Base-by-base conservation (phyloP, 2,888 invertebrate species). In the Notodonta dromedarius region DNA sequence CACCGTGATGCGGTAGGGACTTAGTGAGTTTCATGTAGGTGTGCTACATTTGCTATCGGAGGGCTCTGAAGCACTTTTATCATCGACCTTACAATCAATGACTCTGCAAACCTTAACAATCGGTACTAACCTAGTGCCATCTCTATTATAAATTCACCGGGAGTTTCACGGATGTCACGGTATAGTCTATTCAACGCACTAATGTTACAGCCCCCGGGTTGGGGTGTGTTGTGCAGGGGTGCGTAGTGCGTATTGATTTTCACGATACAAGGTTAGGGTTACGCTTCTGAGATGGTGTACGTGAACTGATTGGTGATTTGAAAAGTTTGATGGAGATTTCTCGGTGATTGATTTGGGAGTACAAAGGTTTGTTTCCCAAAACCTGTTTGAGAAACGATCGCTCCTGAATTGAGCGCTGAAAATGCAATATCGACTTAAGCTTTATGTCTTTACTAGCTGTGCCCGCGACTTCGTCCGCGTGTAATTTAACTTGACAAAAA, bases 241-340 rank as follows among this genome's bases (percentile, higher is more conserved):
- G 74, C 57, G 66, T 82, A 82, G 80, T 76, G 74, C 57, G 66
- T 82, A 82, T 82, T 74, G 82, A 82, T 82, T 77, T 73, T 64
- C 66, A 59, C 62, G 48, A 65, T 57, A 73, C 80, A 82, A 82
- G 82, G 81, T 82, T 82, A 82, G 82, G 80, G 81, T 79, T 82
- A 80, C 76, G 58, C 62, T 62, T 59, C 11, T 12, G 39, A 39
- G 9, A 39, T 35, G n/a, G 39, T 40, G 8, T n/a, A 54, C 54
- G 54, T 54, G 54, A 32, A 44, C 12, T 60, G 44, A 52, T 14
- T 60, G 35, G 7, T 24, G 24, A 14, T 9, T 16, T 48, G 14
- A 50, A 24, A 35, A 16, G 39, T 32, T 24, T 11, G 13, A n/a
- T 32, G 0, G 12, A 32, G 59, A 42, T 48, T 59, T 62, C 12